Base-by-base conservation (phyloP, 1,140 invertebrate genomes). In the Brachystomella parvula region DNA sequence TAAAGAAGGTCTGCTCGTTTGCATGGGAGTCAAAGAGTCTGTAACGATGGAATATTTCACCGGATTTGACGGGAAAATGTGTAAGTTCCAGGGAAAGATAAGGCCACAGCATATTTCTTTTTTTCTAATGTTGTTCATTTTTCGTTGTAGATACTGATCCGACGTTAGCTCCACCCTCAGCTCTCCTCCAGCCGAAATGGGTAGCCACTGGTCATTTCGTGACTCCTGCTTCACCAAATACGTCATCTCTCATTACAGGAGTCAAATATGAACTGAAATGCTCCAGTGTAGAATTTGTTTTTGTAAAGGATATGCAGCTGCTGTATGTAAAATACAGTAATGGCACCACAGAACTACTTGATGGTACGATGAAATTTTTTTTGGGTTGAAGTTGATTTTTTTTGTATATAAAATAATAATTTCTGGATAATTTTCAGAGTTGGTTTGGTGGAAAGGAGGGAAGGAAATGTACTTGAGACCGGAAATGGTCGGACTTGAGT, bases 381-480 rank as follows among this genome's bases (percentile, higher is more conserved):
- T 53, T 17, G 49, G 24, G 24, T 26, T 19, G 49, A 9, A 9
- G 49, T 53, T 53, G 49, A 6, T 6, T 53, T 53, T 19, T 9
- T 53, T 17, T 15, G 12, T 53, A 24, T 53, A 17, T 53, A 9
- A 44, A 12, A 44, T 12, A 44, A 44, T 44, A 12, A 9, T 12
- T 9, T 44, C 39, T 44, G n/a, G n/a, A 44, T 44, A 44, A 12
- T 12, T 44, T 44, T 12, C n/a, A 53, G 49, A 53, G 12, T 53
- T 53, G 24, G 21, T 53, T 53, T 53, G 49, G 49, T 53, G 49
- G 49, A 53, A 53, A 24, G 21, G 49, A 17, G 49, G 49, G 24
- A 24, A 9, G 24, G 49, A 53, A 15, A 15, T 53, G 21, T 53
- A 53, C 21, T 53, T 53, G 49, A 53, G 15, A 17, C 6, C 49